phyloP scores from a whole-genome alignment of 1,140 invertebrate species.

The Spodoptera litura region DNA sequence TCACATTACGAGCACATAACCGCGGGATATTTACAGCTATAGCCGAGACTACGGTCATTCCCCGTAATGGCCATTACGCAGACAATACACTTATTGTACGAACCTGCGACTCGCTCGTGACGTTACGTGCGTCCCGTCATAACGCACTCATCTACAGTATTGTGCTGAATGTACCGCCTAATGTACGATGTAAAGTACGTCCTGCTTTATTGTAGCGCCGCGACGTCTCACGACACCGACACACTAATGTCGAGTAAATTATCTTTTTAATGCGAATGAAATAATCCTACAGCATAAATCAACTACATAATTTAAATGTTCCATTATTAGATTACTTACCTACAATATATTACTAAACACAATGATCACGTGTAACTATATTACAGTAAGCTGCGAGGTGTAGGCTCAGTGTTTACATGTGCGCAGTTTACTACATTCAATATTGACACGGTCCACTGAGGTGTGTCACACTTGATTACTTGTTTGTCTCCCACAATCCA shows the following conservation, averaged over 20 bases:
- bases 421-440: constrained; percentile 1
- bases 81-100: constrained; percentile 33
- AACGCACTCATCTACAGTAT: constrained; percentile 9
- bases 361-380: no score
- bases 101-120: background rate
- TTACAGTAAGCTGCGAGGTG: background rate
- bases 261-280: background rate
- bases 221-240: no score
- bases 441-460: background rate
- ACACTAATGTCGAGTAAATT: no score
- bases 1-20: constrained; percentile 30
- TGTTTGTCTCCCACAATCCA: constrained; percentile 3
- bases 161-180: background rate
- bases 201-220: no score
- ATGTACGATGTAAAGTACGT: background rate
- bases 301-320: background rate
- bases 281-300: no score
- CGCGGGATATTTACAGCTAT: constrained; percentile 10
- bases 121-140: background rate
- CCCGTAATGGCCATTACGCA: constrained; percentile 24
- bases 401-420: background rate
- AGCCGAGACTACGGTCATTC: constrained; percentile 19
- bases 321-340: no score
- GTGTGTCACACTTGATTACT: constrained; percentile 9
- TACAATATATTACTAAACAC: no score